phyloP scores from a whole-genome alignment of 2,888 invertebrate species.

The Brenthis hecate region DNA sequence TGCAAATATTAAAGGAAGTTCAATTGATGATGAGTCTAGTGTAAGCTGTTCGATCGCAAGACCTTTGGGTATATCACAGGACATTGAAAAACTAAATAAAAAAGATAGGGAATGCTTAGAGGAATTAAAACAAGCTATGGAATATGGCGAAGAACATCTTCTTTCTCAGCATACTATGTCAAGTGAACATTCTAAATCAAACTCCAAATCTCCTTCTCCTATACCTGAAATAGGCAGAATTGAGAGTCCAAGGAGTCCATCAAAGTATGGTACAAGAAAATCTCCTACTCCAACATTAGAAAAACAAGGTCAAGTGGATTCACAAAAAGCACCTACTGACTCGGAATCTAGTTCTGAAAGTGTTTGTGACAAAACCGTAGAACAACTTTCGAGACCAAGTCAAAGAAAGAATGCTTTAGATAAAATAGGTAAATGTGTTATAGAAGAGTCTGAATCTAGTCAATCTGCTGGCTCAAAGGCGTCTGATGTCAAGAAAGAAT shows the following conservation, averaged over 20 bases:
- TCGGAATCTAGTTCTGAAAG: slow-evolving; percentile 83
- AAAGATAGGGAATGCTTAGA: slow-evolving; percentile 84
- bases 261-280: slow-evolving; percentile 66
- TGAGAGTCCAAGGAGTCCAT: slow-evolving; percentile 73
- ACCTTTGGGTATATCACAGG: slow-evolving; percentile 90
- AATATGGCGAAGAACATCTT: slow-evolving; percentile 78
- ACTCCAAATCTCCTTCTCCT: slow-evolving; percentile 72
- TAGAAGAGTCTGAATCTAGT: slow-evolving; percentile 84
- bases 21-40: slow-evolving; percentile 87
- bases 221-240: slow-evolving; percentile 69
- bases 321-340: slow-evolving; percentile 81
- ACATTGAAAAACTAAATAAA: slow-evolving; percentile 85
- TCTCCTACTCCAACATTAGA: slow-evolving; percentile 84
- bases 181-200: slow-evolving; percentile 75
- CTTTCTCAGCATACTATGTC: slow-evolving; percentile 70
- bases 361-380: slow-evolving; percentile 72
- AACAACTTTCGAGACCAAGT: slow-evolving; percentile 71
- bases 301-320: slow-evolving; percentile 83
- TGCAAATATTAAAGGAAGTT: slow-evolving; percentile 85
- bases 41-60: slow-evolving; percentile 90
- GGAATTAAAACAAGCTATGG: slow-evolving; percentile 82
- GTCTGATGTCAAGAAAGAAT: slow-evolving; percentile 73
- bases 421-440: slow-evolving; percentile 72
- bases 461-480: slow-evolving; percentile 80
- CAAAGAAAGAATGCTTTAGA: slow-evolving; percentile 72